phyloP scores from a whole-genome alignment of 2,888 invertebrate genomes.

The Heliothis peltigera region DNA sequence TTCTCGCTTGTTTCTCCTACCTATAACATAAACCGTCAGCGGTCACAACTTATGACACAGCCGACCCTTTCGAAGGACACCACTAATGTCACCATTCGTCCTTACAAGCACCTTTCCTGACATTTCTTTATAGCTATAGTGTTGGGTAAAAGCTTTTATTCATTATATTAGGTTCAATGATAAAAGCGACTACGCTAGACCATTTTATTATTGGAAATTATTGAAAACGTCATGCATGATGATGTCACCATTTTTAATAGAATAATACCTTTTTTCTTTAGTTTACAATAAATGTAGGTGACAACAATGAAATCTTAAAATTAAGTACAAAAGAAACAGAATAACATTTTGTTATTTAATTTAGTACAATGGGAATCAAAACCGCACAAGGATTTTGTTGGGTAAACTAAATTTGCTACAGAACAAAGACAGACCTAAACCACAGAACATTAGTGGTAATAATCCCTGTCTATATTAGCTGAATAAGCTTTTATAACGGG shows the following conservation, averaged over 20 bases:
- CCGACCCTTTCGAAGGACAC: slow-evolving; percentile 54
- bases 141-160: slow-evolving; percentile 16
- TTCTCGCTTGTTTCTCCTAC: slow-evolving; percentile 32
- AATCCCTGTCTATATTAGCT: slow-evolving; percentile 41
- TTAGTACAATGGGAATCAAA: slow-evolving; percentile 1
- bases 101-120: slow-evolving; percentile 12
- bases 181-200: neutral
- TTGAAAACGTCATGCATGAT: neutral
- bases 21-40: slow-evolving; percentile 34
- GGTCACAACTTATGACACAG: slow-evolving; percentile 42
- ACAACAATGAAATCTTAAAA: too few relatives aligned
- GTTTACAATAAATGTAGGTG: neutral
- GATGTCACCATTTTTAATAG: neutral
- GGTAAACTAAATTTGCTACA: slow-evolving; percentile 17
- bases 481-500: slow-evolving; percentile 25
- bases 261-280: neutral
- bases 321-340: slow-evolving; percentile 1
- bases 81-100: slow-evolving; percentile 32
- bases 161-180: neutral
- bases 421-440: slow-evolving; percentile 37
- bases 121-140: slow-evolving; percentile 26
- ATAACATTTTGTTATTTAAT: neutral
- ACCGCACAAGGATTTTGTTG: slow-evolving; percentile 9
- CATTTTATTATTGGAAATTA: neutral
- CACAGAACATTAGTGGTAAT: slow-evolving; percentile 40